phyloP scores from a whole-genome alignment of 2,113 vertebrate genomes.

The Sebastes schlegelii region DNA sequence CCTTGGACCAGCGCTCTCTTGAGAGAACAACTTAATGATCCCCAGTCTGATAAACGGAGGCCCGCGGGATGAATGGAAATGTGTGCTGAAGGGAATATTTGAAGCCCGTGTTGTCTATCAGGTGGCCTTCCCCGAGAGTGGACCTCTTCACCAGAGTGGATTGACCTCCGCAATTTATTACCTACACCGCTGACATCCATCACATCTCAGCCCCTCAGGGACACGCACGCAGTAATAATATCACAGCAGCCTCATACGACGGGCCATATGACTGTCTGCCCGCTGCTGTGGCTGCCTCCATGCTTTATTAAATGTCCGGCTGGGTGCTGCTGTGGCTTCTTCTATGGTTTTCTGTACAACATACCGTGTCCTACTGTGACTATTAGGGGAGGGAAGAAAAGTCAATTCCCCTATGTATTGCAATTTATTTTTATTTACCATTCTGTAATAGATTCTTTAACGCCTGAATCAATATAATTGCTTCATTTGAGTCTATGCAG shows the following conservation, averaged over 20 bases:
- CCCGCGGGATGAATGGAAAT: constrained; percentile 53
- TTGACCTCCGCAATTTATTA: constrained; percentile 79
- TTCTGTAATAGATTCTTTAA: too few relatives aligned
- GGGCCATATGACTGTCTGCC: constrained; percentile 19
- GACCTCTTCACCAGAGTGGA: constrained; percentile 66
- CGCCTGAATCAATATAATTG: too few relatives aligned
- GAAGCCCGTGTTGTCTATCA: constrained; percentile 59
- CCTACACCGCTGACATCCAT: constrained; percentile 57
- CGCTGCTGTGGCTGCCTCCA: constrained; percentile 22
- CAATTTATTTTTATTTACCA: too few relatives aligned
- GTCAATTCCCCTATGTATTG: too few relatives aligned
- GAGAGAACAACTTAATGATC: constrained; percentile 71
- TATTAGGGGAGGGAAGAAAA: neutral
- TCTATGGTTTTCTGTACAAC: constrained; percentile 26
- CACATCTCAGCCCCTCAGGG: constrained; percentile 58
- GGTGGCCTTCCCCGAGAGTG: constrained; percentile 46
- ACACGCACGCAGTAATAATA: constrained; percentile 56
- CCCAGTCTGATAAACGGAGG: constrained; percentile 58
- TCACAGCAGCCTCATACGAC: constrained; percentile 25
- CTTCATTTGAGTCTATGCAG: too few relatives aligned
- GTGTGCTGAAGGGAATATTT: constrained; percentile 49
- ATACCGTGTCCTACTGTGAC: constrained; percentile 9
- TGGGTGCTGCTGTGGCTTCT: constrained; percentile 7
- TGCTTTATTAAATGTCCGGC: constrained; percentile 51
- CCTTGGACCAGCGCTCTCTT: constrained; percentile 57